Conservation (phyloP, 1,140 invertebrate species). For the Macrocentrus cingulum region DNA sequence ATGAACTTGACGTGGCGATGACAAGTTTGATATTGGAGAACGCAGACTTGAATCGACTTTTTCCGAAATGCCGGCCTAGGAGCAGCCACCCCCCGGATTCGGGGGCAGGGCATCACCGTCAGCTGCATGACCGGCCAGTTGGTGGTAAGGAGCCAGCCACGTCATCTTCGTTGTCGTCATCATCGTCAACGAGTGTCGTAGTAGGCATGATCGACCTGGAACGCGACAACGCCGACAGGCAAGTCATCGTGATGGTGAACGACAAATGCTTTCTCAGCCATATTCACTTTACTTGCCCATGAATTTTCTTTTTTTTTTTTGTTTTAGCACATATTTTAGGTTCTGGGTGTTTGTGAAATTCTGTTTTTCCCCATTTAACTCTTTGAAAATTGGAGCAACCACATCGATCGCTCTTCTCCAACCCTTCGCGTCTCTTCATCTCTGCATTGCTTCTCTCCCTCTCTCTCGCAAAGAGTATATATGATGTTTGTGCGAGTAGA, state of each 20-base stretch:
- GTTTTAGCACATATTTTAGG: neutral
- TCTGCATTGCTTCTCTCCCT: slow-evolving; percentile 5
- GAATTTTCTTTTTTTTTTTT: neutral
- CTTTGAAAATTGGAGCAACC: slow-evolving; percentile 32
- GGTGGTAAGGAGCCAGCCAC: slow-evolving; percentile 39
- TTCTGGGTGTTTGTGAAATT: slow-evolving; percentile 9
- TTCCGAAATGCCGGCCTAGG: slow-evolving; percentile 61
- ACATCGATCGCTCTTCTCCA: slow-evolving; percentile 30
- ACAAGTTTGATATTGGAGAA: slow-evolving; percentile 60
- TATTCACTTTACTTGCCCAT: neutral
- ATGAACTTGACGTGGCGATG: slow-evolving; percentile 54
- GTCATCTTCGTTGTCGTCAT: slow-evolving; percentile 35
- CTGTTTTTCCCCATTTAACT: slow-evolving; percentile 7
- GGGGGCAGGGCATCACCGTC: slow-evolving; percentile 37
- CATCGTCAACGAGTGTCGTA: slow-evolving; percentile 40
- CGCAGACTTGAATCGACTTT: slow-evolving; percentile 57
- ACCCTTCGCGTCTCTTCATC: slow-evolving; percentile 6
- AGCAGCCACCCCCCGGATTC: slow-evolving; percentile 47
- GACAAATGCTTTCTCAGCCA: slow-evolving; percentile 5
- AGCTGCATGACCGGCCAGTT: slow-evolving; percentile 50
- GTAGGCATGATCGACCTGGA: slow-evolving; percentile 57
- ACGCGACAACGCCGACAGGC: slow-evolving; percentile 55
- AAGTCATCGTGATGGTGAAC: slow-evolving; percentile 30
- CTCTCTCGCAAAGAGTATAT: neutral
- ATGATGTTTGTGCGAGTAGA: neutral